Percentiles rank a stretch among this genome's conserved stretches.
These are phyloP conservation scores for Poeciliopsis gracilis DNA, from an alignment of 2,797 vertebrate species.

Conservation along the genomic window DNA sequence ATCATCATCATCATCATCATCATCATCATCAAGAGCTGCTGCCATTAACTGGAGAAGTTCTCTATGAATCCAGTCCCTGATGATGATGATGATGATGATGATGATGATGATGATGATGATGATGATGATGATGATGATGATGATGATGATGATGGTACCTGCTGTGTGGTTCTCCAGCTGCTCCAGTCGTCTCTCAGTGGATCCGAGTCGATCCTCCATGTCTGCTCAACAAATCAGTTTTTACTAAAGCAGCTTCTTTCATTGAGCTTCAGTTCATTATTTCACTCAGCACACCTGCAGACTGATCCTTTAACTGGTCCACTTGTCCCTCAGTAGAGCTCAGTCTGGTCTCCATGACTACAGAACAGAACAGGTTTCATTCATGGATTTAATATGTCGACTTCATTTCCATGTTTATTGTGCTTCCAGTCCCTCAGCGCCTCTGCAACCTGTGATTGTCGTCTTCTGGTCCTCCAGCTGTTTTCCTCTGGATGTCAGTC, in stretches of 20 bases:
- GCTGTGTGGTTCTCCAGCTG: slow-evolving; percentile 26
- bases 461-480: slow-evolving; percentile 21
- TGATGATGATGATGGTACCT: slow-evolving; percentile 13
- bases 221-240: slow-evolving; percentile 18
- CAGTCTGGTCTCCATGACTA: no score
- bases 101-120: no score
- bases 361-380: not conserved
- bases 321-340: no score
- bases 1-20: no score
- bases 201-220: slow-evolving; percentile 17
- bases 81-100: no score
- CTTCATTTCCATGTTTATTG: not conserved
- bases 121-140: no score
- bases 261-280: not conserved
- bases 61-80: no score
- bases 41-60: no score
- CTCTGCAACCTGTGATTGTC: slow-evolving; percentile 27
- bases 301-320: no score
- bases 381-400: not conserved
- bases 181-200: slow-evolving; percentile 24
- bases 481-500: slow-evolving; percentile 12
- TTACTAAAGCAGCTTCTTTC: not conserved
- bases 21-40: no score
- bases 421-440: no score
- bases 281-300: no score